A percentile compares a stretch with the other conserved stretches of the same genome.
Conservation (phyloP, 2,888 invertebrate genomes). For the Eucriotettix oculatus region DNA sequence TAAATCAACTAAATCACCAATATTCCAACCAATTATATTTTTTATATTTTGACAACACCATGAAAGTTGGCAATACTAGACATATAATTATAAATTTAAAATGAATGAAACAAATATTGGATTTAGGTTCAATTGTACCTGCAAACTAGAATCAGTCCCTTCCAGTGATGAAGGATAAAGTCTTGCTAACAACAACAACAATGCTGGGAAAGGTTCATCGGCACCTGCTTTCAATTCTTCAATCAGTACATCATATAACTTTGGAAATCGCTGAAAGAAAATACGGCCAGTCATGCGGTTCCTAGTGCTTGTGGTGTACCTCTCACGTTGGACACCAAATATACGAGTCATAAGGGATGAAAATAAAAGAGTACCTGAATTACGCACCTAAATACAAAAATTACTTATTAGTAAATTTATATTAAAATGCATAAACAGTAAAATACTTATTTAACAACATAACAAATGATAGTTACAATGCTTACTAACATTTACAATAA, state of each 20-base stretch:
- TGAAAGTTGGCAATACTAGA: no score
- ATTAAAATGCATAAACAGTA: no score
- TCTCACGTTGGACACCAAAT: constrained; percentile 57
- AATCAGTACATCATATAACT: constrained; percentile 39
- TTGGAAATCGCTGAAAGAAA: constrained; percentile 61
- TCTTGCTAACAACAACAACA: constrained; percentile 59
- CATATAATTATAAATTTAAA: no score
- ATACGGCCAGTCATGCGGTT: constrained; percentile 36
- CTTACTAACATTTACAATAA: no score
- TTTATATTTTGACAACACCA: no score
- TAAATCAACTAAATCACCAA: no score
- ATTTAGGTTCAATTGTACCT: constrained; percentile 28
- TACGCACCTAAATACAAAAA: constrained; percentile 44
- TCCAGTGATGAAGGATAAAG: constrained; percentile 61
- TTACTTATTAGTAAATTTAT: neutral
- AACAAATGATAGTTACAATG: no score
- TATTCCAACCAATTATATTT: no score
- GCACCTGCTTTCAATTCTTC: constrained; percentile 24
- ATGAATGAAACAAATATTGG: no score
- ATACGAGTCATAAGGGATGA: constrained; percentile 67
- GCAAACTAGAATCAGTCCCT: constrained; percentile 46
- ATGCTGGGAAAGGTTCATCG: constrained; percentile 27
- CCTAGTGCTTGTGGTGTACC: constrained; percentile 34
- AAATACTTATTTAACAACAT: no score
- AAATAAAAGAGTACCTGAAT: constrained; percentile 71